Percentiles rank a stretch among this genome's conserved stretches.
These are phyloP conservation scores for Enhydra lutris DNA, from an alignment of 2,113 vertebrate genomes.

Conservation along the genomic window DNA sequence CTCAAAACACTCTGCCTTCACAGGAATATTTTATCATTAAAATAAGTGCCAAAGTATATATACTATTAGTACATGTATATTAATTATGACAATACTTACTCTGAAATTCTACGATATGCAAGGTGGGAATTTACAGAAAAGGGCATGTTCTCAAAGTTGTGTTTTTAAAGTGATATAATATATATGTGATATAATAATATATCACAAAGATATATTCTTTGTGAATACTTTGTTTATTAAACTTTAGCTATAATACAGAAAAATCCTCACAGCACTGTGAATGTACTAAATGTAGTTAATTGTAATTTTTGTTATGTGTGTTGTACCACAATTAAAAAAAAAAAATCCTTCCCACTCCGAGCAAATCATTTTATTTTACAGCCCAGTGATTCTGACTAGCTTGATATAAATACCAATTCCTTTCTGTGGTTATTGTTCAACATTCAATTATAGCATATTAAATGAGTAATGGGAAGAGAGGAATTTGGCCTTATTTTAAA, in stretches of 20 bases:
- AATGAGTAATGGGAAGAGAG: neutral
- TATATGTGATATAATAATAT: too few species aligned
- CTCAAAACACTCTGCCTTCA: neutral
- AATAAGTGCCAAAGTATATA: neutral
- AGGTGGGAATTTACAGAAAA: neutral
- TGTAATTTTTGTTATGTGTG: neutral
- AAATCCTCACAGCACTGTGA: neutral
- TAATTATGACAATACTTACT: neutral
- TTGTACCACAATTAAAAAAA: neutral
- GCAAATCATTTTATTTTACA: neutral
- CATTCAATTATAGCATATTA: neutral
- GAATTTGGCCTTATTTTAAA: neutral
- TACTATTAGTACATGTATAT: neutral
- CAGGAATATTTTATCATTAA: neutral
- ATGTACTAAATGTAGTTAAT: neutral
- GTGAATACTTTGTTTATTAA: neutral
- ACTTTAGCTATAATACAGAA: neutral
- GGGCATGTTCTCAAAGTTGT: neutral
- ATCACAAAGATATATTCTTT: neutral
- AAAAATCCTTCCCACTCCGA: neutral
- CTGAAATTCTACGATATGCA: neutral
- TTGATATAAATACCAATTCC: neutral
- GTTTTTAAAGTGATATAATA: neutral
- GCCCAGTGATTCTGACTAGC: neutral
- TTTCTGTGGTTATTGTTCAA: neutral